phyloP scores from a whole-genome alignment of 1,140 invertebrate genomes.

The Mamestra configurata region DNA sequence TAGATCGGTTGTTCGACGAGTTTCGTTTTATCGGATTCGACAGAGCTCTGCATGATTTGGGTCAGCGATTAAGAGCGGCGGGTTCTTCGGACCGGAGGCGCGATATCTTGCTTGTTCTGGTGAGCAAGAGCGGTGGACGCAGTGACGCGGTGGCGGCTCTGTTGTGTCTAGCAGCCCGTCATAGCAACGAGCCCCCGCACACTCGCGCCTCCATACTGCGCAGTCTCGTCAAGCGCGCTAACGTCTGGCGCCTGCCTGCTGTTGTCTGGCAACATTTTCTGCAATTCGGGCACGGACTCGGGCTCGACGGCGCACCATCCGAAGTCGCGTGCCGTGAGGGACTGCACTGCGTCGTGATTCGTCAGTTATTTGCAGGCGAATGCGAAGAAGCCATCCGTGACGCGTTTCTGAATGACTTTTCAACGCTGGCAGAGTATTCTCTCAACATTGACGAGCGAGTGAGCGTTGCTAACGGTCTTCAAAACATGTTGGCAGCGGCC shows the following conservation, averaged over 20 bases:
- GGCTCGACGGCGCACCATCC: constrained; percentile 63
- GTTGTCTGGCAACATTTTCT: constrained; percentile 67
- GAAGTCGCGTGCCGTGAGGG: constrained; percentile 67
- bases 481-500: constrained; percentile 55
- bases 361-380: constrained; percentile 58
- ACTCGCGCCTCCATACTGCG: constrained; percentile 70
- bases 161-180: constrained; percentile 61
- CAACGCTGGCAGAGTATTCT: constrained; percentile 67
- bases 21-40: constrained; percentile 72
- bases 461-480: constrained; percentile 58
- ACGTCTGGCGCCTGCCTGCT: constrained; percentile 67
- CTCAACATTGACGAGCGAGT: constrained; percentile 61
- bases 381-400: constrained; percentile 50
- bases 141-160: constrained; percentile 63
- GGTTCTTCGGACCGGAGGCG: constrained; percentile 65
- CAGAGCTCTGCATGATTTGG: constrained; percentile 68
- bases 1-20: constrained; percentile 68
- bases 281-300: constrained; percentile 65
- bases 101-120: constrained; percentile 73
- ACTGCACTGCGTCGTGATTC: constrained; percentile 71
- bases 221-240: constrained; percentile 70
- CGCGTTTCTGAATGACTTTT: constrained; percentile 65
- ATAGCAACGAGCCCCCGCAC: constrained; percentile 70
- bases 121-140: constrained; percentile 74
- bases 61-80: constrained; percentile 61